Evolutionary conservation across 2,888 invertebrate genomes (phyloP).

Genomic region (Oligia latruncula): DNA sequence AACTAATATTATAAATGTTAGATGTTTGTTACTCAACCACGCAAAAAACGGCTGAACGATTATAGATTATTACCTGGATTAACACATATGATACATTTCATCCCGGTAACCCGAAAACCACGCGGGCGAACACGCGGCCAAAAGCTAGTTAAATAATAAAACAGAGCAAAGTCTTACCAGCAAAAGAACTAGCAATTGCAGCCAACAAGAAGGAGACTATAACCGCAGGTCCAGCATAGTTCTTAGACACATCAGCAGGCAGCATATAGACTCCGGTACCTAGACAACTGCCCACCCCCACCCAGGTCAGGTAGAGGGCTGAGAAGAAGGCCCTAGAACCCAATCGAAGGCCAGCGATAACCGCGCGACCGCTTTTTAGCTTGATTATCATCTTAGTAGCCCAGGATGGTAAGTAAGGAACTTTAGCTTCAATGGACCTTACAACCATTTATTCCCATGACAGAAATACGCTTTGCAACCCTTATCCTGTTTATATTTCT

Average conservation of each 20-base stretch:
- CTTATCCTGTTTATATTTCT: too few relatives aligned
- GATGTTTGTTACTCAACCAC: too few relatives aligned
- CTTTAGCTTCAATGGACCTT: too few relatives aligned
- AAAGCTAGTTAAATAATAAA: background rate
- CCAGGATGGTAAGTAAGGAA: too few relatives aligned
- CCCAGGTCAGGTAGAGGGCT: slow-evolving; percentile 17
- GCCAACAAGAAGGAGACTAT: slow-evolving; percentile 45
- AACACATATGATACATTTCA: too few relatives aligned
- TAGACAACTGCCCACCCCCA: slow-evolving; percentile 32
- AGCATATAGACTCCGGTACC: slow-evolving; percentile 42
- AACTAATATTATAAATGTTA: too few relatives aligned
- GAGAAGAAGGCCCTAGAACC: slow-evolving; percentile 24
- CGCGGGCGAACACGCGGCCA: too few relatives aligned
- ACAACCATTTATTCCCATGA: too few relatives aligned
- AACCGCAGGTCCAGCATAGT: slow-evolving; percentile 46
- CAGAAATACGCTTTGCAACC: too few relatives aligned
- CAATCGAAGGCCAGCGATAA: slow-evolving; percentile 16
- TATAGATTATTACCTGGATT: too few relatives aligned
- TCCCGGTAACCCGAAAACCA: too few relatives aligned
- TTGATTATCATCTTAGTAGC: background rate
- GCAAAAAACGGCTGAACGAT: too few relatives aligned
- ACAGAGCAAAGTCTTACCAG: slow-evolving; percentile 33
- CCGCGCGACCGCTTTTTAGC: background rate
- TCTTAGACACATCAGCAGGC: slow-evolving; percentile 42
- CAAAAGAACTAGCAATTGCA: slow-evolving; percentile 28